phyloP scores from a whole-genome alignment of 2,888 invertebrate species.

The Pristionchus entomophagus region DNA sequence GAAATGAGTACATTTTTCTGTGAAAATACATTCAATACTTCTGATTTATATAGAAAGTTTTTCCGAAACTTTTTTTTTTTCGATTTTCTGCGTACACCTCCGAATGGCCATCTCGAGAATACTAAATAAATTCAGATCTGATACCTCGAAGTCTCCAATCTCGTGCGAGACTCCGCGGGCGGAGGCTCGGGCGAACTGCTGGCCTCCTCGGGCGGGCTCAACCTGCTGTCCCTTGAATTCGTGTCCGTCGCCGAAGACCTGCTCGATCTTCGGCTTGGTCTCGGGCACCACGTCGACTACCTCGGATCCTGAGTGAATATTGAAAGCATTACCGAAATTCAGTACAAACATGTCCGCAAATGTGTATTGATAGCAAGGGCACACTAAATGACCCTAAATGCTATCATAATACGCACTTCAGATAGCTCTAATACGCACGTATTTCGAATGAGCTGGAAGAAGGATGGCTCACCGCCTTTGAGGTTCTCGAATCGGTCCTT shows the following conservation, averaged over 20 bases:
- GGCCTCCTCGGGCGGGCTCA: slow-evolving; percentile 39
- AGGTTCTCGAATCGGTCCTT: slow-evolving; percentile 26
- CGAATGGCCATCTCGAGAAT: too few relatives aligned
- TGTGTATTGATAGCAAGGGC: not conserved
- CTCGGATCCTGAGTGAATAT: too few relatives aligned
- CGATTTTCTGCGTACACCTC: too few relatives aligned
- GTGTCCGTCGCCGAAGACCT: slow-evolving; percentile 6
- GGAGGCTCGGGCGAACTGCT: slow-evolving; percentile 18
- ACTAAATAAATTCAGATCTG: too few relatives aligned
- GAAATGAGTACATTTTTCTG: too few relatives aligned
- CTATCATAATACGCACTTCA: not conserved
- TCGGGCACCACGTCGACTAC: not conserved
- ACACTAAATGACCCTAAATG: not conserved
- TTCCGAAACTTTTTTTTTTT: too few relatives aligned
- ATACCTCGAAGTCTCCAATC: slow-evolving; percentile 22
- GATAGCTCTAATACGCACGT: too few relatives aligned
- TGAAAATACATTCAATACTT: too few relatives aligned
- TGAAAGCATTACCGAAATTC: too few relatives aligned
- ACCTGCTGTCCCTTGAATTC: slow-evolving; percentile 8
- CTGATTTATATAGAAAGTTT: too few relatives aligned
- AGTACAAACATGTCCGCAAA: too few relatives aligned
- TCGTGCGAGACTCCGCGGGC: slow-evolving; percentile 13
- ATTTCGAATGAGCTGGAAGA: too few relatives aligned
- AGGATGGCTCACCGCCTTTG: not conserved
- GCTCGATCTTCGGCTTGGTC: not conserved